Base-by-base conservation (phyloP, 2,797 vertebrate species). In the Hippoglossus hippoglossus region DNA sequence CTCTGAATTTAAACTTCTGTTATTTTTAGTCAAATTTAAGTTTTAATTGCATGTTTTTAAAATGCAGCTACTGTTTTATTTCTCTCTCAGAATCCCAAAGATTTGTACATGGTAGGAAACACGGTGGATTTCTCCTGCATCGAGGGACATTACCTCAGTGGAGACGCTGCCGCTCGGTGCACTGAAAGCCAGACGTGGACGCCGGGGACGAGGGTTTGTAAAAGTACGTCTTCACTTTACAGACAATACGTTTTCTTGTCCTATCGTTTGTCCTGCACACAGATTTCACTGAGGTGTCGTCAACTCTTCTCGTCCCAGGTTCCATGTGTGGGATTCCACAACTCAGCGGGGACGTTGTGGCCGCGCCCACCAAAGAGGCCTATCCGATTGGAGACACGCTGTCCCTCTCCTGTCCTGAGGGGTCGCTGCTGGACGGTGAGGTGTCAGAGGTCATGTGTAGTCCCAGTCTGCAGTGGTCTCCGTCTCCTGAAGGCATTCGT, bases 391-490 rank as follows among this genome's bases (percentile, higher is more conserved):
- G 97, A 50, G 96, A 97, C 57, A 93, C 85, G 11, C 81, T 98
- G 79, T 89, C 81, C 16, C 75, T 99, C 63, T 95, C 94, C n/a
- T 99, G 98, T 84, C 87, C 92, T 1, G 61, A 7, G 0, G 91
- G 81, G 24, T 92, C 86, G 67, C 71, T 82, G 47, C 78, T 96
- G 73, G 90, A 95, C 56, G 93, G 95, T 0, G 84, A 82, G 3
- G 82, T 88, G 70, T 77, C 57, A 0, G 83, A 92, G 16, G 62
- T 95, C 82, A 85, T 93, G 9, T 98, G 98, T 22, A 95, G 89
- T 60, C 89, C 97, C 83, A 97, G 94, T 73, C 95, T 98, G 34
- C 95, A 92, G 82, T 99, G 97, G 98, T 96, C 94, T 85, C 97
- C 97, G 22, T 86, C 94, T 31, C 52, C 94, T 8, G 85, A 69